phyloP scores from a whole-genome alignment of 2,888 invertebrate species.

The Lasioglossum leucozonium region DNA sequence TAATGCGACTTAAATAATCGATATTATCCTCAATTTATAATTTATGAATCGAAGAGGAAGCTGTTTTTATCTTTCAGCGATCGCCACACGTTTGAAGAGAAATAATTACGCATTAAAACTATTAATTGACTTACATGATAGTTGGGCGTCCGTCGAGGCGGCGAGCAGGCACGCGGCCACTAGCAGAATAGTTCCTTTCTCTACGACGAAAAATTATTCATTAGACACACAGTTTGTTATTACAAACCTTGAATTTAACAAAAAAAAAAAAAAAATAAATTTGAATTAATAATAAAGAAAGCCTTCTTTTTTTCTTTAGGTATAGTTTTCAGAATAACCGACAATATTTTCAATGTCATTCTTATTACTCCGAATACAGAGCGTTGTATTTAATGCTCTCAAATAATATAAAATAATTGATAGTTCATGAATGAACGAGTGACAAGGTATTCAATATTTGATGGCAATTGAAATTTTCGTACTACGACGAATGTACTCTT shows the following conservation, averaged over 20 bases:
- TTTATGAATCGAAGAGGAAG: background rate
- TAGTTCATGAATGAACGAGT: background rate
- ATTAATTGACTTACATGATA: slow-evolving; percentile 64
- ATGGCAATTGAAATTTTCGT: background rate
- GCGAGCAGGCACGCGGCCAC: slow-evolving; percentile 33
- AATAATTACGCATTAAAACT: background rate
- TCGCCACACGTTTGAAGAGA: background rate
- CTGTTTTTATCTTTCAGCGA: background rate
- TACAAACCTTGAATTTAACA: no score
- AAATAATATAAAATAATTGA: background rate
- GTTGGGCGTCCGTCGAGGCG: slow-evolving; percentile 44
- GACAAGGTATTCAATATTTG: background rate
- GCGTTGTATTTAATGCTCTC: no score
- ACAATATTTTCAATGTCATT: background rate
- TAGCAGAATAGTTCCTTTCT: slow-evolving; percentile 10
- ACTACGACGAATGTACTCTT: background rate
- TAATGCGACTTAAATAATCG: no score
- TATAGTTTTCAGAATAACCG: no score
- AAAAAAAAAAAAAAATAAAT: no score
- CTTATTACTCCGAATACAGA: no score
- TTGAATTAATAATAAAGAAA: no score
- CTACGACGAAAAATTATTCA: slow-evolving; percentile 36
- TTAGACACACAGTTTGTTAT: background rate
- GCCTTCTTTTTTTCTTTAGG: no score
- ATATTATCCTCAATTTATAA: no score